Base-by-base conservation (phyloP, 2,113 vertebrate species). In the Pollimyrus isidori region DNA sequence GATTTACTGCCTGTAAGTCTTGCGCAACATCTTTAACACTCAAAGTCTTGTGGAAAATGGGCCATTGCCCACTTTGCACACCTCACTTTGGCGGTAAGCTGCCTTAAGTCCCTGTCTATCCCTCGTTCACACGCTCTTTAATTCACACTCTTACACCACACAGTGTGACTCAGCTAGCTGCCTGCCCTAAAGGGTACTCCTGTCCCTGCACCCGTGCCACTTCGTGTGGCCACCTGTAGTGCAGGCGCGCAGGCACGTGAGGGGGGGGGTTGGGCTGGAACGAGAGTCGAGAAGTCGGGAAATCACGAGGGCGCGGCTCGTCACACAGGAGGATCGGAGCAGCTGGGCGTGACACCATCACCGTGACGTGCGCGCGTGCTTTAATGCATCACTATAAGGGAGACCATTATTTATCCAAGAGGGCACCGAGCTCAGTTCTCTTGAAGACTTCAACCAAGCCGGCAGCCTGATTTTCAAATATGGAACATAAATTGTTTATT, bases 401-500 rank as follows among this genome's bases (percentile, higher is more conserved):
- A 46, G 10, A 49, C 19, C 19, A 2, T 45, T 10, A 26, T 86
- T 86, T 26, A 10, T 86, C 48, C 48, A 26, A 17, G 19, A 52
- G 10, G 23, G 3, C 45, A 50, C 48, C 42, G 1, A 45, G 39
- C 19, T 10, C 35, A 23, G 1, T 26, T 35, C 45, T 87, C 15
- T 48, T 87, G 21, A 50, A 23, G 49, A 52, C 50, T 53, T 76
- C 62, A 7, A 19, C 5, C 26, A 45, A 62, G n/a, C n/a, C 48
- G 46, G 30, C 21, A 13, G 13, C 4, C 6, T 76, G 45, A 49
- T 39, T n/a, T 46, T 88, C 11, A 88, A 86, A 84, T 46, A 92
- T 92, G 91, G 49, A 85, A 5, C 6, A 80, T 1, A 90, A 86
- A 85, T 49, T 87, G 88, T 0, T 48, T 48, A 58, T 91, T 53